Evolutionary conservation across 2,113 vertebrate species (phyloP).

Genomic region (Ifrita kowaldi): DNA sequence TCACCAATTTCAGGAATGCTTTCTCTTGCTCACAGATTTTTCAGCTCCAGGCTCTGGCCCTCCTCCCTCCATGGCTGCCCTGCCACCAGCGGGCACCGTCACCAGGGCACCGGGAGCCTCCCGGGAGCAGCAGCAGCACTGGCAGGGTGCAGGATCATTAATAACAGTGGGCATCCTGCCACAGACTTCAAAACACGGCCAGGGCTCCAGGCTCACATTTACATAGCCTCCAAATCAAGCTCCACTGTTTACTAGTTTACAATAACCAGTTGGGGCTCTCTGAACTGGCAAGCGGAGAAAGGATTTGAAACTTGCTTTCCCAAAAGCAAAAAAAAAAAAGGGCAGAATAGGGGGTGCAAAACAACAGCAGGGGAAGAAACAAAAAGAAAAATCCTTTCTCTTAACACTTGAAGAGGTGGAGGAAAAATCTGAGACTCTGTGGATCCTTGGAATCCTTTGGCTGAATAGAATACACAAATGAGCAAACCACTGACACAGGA

Average conservation of each 20-base stretch:
- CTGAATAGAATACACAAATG: neutral
- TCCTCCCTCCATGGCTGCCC: neutral
- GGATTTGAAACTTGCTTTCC: neutral
- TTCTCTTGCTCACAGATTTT: constrained; percentile 4
- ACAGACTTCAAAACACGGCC: neutral
- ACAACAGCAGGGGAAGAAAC: neutral
- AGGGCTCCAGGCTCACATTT: constrained; percentile 3
- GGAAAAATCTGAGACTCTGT: neutral
- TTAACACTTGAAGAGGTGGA: neutral
- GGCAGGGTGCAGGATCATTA: neutral
- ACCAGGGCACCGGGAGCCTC: neutral
- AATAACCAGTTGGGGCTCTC: neutral
- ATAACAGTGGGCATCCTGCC: constrained; percentile 15
- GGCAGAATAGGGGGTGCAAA: neutral
- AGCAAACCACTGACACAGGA: neutral
- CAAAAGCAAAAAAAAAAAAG: neutral
- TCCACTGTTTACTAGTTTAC: neutral
- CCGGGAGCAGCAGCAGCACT: neutral
- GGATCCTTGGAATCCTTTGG: neutral
- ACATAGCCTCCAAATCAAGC: neutral
- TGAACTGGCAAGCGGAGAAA: neutral
- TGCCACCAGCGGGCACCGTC: neutral
- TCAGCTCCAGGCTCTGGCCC: neutral
- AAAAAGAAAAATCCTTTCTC: neutral
- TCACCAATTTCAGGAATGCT: constrained; percentile 60